Base-by-base conservation (phyloP, 2,888 invertebrate species). In the Osmoderma eremita region DNA sequence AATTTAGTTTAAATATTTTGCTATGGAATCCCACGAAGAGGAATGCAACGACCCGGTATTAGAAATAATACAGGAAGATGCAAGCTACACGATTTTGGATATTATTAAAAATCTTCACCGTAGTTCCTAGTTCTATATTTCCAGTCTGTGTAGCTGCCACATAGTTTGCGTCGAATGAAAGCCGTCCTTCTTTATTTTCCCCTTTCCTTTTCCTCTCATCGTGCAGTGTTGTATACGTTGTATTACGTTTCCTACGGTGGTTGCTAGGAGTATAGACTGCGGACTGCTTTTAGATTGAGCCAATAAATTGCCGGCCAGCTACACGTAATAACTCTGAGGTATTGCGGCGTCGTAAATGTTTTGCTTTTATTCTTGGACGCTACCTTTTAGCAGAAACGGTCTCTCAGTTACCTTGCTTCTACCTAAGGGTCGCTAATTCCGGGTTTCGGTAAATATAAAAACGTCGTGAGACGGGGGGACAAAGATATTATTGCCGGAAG, bases 281-380 rank as follows among this genome's bases (percentile, higher is more conserved):
- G 13, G 45, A 24, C 22, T 45, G 42, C 42, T 42, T 45, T 58
- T 58, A 58, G 17, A 24, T 42, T 42, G 45, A 58, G 58, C 24
- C 58, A 58, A 45, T 58, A 58, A 58, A 58, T 58, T 42, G 24
- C 22, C 24, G 45, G 3, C 3, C 15, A 39, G 22, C 22, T 58
- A 42, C 20, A 17, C 30, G 10, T 4, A 15, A 58, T 58, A 42
- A 3, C 1, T 13, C 6, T 39, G 13, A 36, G 22, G 6, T 8
- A 8, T 10, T 20, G n/a, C 4, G 5, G 39, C 24, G 30, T 42
- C 17, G 22, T 13, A 10, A 24, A 13, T 24, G 22, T 45, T 42
- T 58, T 54, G 54, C 20, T 58, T 58, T 45, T 58, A 42, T 24
- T 45, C 3, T 58, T n/a, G n/a, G 58, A 36, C 38, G 12, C 15